A percentile compares a stretch with the other conserved stretches of the same genome.
Conservation (phyloP, 2,888 invertebrate genomes). For the Helleia helle region DNA sequence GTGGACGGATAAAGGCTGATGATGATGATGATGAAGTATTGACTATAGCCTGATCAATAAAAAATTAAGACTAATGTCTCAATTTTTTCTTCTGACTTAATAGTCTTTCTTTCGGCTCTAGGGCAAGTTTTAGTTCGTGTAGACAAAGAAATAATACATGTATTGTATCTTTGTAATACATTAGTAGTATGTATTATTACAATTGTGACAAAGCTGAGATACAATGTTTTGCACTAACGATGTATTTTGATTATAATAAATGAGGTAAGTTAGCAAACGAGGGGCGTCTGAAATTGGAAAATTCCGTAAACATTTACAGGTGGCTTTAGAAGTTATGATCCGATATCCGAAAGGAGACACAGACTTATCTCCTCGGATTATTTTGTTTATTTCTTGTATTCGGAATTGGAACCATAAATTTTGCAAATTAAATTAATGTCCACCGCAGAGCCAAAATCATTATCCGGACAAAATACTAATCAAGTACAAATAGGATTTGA, state of each 20-base stretch:
- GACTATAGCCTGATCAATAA: no score
- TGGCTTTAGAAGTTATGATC: slow-evolving; percentile 56
- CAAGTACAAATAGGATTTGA: no score
- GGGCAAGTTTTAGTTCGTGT: no score
- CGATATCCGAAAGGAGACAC: slow-evolving; percentile 34
- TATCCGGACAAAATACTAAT: no score
- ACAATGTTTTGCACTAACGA: not conserved
- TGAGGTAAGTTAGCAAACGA: slow-evolving; percentile 2
- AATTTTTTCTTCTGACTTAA: no score
- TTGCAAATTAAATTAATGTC: slow-evolving; percentile 16
- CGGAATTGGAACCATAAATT: slow-evolving; percentile 51
- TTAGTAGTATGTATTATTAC: no score
- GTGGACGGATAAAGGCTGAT: no score
- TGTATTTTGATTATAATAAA: slow-evolving; percentile 6
- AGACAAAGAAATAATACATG: not conserved
- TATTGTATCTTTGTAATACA: not conserved
- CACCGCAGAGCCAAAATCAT: not conserved
- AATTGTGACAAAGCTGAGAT: slow-evolving; percentile 1
- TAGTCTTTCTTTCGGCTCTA: no score
- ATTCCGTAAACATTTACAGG: slow-evolving; percentile 47
- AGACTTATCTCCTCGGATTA: slow-evolving; percentile 47
- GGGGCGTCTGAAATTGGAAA: slow-evolving; percentile 30
- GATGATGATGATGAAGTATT: no score
- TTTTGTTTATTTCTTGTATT: slow-evolving; percentile 44
- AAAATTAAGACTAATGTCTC: no score